Conservation (phyloP, 2,888 invertebrate genomes). For the Flabesymbios commensalis region DNA sequence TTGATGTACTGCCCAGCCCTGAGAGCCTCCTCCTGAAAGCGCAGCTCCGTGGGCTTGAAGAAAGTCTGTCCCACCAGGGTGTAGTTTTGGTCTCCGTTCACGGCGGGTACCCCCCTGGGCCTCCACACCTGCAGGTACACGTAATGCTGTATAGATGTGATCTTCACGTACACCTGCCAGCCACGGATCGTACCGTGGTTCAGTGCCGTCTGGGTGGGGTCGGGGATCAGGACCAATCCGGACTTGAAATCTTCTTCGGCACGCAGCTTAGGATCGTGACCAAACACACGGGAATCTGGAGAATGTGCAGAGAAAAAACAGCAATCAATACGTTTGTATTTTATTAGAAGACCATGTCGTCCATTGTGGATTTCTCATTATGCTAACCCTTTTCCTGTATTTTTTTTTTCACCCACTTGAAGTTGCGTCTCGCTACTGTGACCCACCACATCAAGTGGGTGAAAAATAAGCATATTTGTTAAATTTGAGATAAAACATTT, state of each 20-base stretch:
- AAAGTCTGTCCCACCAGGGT: conserved; percentile 34
- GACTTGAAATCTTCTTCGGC: conserved; percentile 8
- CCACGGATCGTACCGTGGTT: conserved; percentile 25
- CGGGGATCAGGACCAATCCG: conserved; percentile 28
- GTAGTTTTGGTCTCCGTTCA: conserved; percentile 16
- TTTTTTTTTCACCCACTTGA: too few relatives aligned
- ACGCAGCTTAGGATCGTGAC: conserved; percentile 36
- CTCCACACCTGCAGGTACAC: conserved; percentile 28
- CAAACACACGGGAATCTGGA: conserved; percentile 33
- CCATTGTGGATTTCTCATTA: too few relatives aligned
- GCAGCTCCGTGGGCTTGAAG: conserved; percentile 28
- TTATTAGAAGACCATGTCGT: too few relatives aligned
- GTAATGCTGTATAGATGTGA: conserved; percentile 31
- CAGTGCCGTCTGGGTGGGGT: conserved; percentile 34
- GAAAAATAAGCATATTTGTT: too few relatives aligned
- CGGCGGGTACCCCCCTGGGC: not conserved
- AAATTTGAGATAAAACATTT: too few relatives aligned
- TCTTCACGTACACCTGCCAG: conserved; percentile 36
- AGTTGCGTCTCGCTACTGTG: too few relatives aligned
- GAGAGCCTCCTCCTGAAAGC: conserved; percentile 26
- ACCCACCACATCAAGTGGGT: too few relatives aligned
- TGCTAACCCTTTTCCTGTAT: too few relatives aligned
- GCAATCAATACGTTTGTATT: too few relatives aligned
- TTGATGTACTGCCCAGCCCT: conserved; percentile 13
- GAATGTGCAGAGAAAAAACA: too few relatives aligned